Conservation (phyloP, 2,797 vertebrate species). For the Buceros bicornis region DNA sequence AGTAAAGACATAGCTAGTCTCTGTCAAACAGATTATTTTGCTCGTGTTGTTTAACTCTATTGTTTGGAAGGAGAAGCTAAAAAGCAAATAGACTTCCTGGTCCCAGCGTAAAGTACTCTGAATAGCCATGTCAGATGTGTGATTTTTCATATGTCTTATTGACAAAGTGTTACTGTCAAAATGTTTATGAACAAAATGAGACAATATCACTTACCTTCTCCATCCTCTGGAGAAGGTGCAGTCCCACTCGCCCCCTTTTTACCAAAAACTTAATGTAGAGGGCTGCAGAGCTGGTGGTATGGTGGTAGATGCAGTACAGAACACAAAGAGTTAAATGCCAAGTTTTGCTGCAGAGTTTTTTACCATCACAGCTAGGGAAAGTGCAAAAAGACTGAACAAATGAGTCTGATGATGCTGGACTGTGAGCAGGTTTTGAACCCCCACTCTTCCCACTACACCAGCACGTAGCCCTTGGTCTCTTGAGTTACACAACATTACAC, state of each 20-base stretch:
- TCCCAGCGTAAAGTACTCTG: background rate
- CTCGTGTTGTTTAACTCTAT: background rate
- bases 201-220: background rate
- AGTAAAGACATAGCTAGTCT: background rate
- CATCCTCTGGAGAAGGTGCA: background rate
- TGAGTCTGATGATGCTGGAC: background rate
- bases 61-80: background rate
- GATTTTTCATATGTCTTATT: background rate
- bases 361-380: rapidly evolving
- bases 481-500: background rate
- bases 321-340: background rate
- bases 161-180: background rate
- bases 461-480: background rate
- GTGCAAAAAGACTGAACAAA: background rate
- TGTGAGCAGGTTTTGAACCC: background rate
- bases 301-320: background rate
- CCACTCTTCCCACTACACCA: background rate
- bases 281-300: background rate
- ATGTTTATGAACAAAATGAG: background rate
- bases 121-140: background rate
- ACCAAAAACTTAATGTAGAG: background rate
- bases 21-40: background rate
- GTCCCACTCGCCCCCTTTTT: background rate
- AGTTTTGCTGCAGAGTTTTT: background rate
- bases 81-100: background rate